These are phyloP conservation scores for Diprion similis DNA, from an alignment of 1,140 invertebrate genomes.

Conservation along the genomic window DNA sequence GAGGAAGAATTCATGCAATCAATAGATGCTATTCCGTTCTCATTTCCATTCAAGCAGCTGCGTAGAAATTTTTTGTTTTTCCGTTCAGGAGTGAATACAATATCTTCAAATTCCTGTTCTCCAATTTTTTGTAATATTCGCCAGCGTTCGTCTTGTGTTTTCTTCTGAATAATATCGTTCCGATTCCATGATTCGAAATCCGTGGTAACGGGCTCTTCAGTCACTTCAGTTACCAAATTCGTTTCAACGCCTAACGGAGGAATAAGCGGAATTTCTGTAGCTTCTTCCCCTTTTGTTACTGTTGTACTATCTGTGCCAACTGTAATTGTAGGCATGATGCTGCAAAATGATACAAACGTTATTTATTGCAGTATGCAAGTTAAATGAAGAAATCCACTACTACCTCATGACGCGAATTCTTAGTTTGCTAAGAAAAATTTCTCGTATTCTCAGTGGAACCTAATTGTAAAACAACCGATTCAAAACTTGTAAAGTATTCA, in stretches of 20 bases:
- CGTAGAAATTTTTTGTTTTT: slow-evolving; percentile 53
- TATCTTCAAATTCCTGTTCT: slow-evolving; percentile 65
- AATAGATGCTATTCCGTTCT: slow-evolving; percentile 27
- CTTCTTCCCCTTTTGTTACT: slow-evolving; percentile 63
- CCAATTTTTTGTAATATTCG: slow-evolving; percentile 63
- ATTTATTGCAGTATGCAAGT: too few species aligned
- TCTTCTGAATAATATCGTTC: slow-evolving; percentile 19
- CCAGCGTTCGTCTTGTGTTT: slow-evolving; percentile 33
- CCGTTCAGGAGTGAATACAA: slow-evolving; percentile 62
- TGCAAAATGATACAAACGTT: slow-evolving; percentile 30
- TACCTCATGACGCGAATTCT: too few species aligned
- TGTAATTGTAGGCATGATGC: slow-evolving; percentile 42
- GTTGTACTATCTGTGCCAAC: slow-evolving; percentile 51
- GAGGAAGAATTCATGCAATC: slow-evolving; percentile 38
- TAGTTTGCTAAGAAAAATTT: background rate
- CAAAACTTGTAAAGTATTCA: background rate
- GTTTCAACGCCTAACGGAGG: slow-evolving; percentile 55
- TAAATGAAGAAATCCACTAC: too few species aligned
- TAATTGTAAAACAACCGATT: slow-evolving; percentile 8
- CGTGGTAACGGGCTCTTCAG: slow-evolving; percentile 43
- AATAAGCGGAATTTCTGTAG: slow-evolving; percentile 58
- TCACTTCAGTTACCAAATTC: slow-evolving; percentile 38
- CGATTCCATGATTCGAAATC: background rate
- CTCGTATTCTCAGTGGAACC: background rate
- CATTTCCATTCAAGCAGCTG: slow-evolving; percentile 27